phyloP scores from a whole-genome alignment of 2,888 invertebrate genomes.

The Sepiola atlantica region DNA sequence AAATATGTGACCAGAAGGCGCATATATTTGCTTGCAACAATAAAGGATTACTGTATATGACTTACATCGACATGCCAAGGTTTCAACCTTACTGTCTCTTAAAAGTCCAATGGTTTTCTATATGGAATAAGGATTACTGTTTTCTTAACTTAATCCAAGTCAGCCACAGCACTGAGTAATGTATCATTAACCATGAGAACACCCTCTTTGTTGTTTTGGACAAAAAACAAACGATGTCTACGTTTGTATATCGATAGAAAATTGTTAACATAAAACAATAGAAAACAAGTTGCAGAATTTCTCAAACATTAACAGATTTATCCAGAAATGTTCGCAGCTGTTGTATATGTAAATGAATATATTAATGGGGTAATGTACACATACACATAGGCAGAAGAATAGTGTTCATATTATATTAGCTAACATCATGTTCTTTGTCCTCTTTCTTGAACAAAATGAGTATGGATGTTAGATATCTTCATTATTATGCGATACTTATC shows the following conservation, averaged over 20 bases:
- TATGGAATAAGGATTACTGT: no score
- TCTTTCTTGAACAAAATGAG: no score
- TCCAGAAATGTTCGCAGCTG: neutral
- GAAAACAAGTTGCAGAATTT: neutral
- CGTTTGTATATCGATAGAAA: neutral
- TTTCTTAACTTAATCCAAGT: neutral
- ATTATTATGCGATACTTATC: no score
- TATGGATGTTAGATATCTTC: no score
- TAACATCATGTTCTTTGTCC: no score
- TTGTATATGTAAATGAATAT: neutral
- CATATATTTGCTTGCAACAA: no score
- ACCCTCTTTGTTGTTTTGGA: neutral
- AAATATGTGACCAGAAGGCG: no score
- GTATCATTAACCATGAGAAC: neutral
- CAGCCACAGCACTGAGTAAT: neutral
- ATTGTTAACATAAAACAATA: neutral
- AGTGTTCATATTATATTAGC: neutral
- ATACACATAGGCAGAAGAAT: neutral
- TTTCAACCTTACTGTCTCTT: no score
- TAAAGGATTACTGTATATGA: no score
- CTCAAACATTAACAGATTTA: neutral
- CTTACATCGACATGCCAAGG: no score
- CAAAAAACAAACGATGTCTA: neutral
- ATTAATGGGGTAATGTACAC: neutral
- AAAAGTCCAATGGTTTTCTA: no score